Base-by-base conservation (phyloP, 1,140 invertebrate genomes). In the Aphis craccivora region DNA sequence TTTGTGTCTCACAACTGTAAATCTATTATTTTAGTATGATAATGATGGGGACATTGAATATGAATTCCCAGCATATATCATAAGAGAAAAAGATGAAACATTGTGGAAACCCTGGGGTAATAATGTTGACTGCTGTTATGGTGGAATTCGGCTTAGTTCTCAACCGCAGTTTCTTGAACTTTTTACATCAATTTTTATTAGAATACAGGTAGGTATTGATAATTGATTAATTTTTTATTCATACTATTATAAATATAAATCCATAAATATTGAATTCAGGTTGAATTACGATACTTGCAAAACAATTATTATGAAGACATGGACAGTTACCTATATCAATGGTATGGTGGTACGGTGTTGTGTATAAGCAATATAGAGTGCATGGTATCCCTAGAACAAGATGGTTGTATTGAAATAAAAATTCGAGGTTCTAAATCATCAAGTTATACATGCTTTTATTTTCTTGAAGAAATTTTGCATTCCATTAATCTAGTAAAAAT, bases 41-140 rank as follows among this genome's bases (percentile, higher is more conserved):
- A 96, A 97, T 51, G 97, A 97, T 88, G 97, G 96, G 7, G 96
- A 97, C 94, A 96, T 97, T 43, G 97, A 98, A 95, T 98, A 97
- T 95, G 98, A 98, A 95, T 97, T 98, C 95, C 97, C 98, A 2
- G 97, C 97, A 94, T 97, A 97, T 94, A 98, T 98, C 95, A 95
- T 97, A 84, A 96, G 97, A 22, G 97, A 98, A 95, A 96, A 97
- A 23, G 95, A 98, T 30, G 96, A 96, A 53, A 97, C 97, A 60
- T 95, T 98, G 40, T 98, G 97, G 97, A 95, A 96, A 67, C 97
- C 97, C 94, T 95, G 96, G 76, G 95, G 95, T 43, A 86, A n/a
- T 53, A 84, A 86, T 43, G 30, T 76, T 7, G 95, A 96, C 90
- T 95, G 96, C 51, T 96, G 96, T 53, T 98, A 98, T 94, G 97